Evolutionary conservation across 2,888 invertebrate species (phyloP).

Genomic region (Chirona hameri): DNA sequence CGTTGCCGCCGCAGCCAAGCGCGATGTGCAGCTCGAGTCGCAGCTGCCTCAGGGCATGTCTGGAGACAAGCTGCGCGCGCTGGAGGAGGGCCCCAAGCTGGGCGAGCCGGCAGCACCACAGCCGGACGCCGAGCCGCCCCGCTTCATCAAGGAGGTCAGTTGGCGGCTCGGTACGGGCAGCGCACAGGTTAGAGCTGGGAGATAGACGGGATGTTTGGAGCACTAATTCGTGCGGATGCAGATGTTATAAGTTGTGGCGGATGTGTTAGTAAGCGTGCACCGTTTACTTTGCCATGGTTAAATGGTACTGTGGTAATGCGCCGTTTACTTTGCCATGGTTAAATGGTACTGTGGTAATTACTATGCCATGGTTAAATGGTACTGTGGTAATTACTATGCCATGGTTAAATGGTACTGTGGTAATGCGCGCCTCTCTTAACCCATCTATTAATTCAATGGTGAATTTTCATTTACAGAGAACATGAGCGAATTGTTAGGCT

Average conservation of each 20-base stretch:
- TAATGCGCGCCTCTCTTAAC: too few species aligned
- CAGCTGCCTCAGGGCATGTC: constrained; percentile 90
- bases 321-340: too few species aligned
- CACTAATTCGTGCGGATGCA: too few species aligned
- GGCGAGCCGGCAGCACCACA: constrained; percentile 56
- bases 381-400: too few species aligned
- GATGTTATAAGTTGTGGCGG: too few species aligned
- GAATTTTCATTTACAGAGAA: neutral
- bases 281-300: too few species aligned
- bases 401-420: too few species aligned
- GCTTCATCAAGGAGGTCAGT: constrained; percentile 66
- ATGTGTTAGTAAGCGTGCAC: too few species aligned
- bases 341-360: too few species aligned
- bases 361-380: too few species aligned
- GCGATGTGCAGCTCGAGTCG: constrained; percentile 76
- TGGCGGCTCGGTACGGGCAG: neutral
- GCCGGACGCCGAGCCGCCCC: constrained; percentile 66
- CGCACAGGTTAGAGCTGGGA: neutral
- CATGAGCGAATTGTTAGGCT: neutral
- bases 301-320: too few species aligned
- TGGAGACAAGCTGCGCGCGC: constrained; percentile 82
- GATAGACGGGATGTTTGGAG: neutral
- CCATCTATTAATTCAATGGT: neutral
- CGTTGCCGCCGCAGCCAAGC: constrained; percentile 49
- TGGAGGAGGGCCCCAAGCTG: constrained; percentile 75